Conservation (phyloP, 2,113 vertebrate genomes). For the Panthera leo region DNA sequence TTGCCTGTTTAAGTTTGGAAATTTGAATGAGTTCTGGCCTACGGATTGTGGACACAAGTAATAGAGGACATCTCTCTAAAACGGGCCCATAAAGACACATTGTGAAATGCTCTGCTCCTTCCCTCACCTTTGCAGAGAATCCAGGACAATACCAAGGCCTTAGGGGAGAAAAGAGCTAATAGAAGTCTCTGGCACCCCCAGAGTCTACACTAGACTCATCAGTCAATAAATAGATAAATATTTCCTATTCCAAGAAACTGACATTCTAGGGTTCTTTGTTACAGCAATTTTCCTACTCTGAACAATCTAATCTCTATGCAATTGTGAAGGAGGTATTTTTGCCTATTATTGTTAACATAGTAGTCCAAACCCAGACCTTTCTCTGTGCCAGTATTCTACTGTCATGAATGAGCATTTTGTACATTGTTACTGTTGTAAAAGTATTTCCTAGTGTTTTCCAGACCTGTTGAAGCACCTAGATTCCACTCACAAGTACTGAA, state of each 20-base stretch:
- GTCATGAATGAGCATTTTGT: not conserved
- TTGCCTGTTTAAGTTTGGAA: not conserved
- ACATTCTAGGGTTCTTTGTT: not conserved
- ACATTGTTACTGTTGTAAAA: not conserved
- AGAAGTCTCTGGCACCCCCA: not conserved
- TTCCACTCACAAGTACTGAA: not conserved
- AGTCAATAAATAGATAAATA: not conserved
- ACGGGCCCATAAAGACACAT: not conserved
- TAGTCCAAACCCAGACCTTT: not conserved
- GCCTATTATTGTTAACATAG: not conserved
- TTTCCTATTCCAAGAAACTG: not conserved
- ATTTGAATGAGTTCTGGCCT: not conserved
- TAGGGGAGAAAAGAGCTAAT: accelerated
- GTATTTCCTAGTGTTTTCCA: not conserved
- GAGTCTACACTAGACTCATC: not conserved
- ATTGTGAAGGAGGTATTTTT: not conserved
- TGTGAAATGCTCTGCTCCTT: not conserved
- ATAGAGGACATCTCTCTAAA: accelerated
- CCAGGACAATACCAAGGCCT: not conserved
- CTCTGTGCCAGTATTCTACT: not conserved
- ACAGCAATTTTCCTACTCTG: not conserved
- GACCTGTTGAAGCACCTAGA: not conserved
- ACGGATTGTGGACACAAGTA: not conserved
- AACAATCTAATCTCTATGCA: not conserved
- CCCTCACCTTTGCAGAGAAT: not conserved